Conservation (phyloP, 2,113 vertebrate species). For the Chaetorhynchus papuensis region DNA sequence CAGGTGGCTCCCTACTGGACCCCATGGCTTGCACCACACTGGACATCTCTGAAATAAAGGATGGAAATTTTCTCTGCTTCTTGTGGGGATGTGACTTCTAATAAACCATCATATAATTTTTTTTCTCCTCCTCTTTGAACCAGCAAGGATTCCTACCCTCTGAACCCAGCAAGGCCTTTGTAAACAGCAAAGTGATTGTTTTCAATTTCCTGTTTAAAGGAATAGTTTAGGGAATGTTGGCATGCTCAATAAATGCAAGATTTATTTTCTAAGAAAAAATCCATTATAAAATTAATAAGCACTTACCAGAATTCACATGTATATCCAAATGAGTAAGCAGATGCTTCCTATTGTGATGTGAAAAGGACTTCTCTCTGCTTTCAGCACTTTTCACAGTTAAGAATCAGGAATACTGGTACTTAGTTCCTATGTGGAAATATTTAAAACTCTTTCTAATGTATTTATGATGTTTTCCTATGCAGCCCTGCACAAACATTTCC, state of each 20-base stretch:
- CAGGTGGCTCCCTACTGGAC: not conserved
- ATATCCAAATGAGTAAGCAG: not conserved
- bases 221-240: not conserved
- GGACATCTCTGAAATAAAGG: not conserved
- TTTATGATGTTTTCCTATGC: constrained; percentile 59
- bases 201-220: not conserved
- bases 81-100: not conserved
- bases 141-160: not conserved
- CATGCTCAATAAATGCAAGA: not conserved
- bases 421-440: constrained; percentile 24
- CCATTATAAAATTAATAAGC: not conserved
- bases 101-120: not conserved
- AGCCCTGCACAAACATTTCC: constrained; percentile 63
- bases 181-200: not conserved
- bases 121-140: not conserved
- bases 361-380: not conserved
- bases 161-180: not conserved
- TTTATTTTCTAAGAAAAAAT: not conserved
- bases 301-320: not conserved
- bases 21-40: not conserved
- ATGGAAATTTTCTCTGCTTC: not conserved
- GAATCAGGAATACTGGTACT: not conserved
- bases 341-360: not conserved
- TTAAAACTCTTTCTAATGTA: constrained; percentile 59
- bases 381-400: not conserved